These are phyloP conservation scores for Steatornis caripensis DNA, from an alignment of 2,113 vertebrate genomes.

Conservation along the genomic window DNA sequence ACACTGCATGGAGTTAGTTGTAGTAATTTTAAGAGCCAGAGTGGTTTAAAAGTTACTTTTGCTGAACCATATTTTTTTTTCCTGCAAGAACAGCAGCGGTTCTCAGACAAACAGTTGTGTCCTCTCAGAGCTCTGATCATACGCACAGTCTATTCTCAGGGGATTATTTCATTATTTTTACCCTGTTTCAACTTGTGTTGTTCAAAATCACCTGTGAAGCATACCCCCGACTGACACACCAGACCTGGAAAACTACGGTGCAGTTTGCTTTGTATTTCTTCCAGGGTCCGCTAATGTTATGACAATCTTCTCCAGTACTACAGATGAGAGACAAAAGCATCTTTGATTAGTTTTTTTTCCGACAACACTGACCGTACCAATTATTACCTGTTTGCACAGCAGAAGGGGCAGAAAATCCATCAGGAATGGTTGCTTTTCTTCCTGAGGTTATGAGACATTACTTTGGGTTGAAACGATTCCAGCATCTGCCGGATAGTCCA, in stretches of 20 bases:
- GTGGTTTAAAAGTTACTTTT: background rate
- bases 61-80: background rate
- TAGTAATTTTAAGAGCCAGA: background rate
- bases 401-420: background rate
- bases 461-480: background rate
- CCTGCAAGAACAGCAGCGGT: background rate
- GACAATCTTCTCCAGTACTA: background rate
- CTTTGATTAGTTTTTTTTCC: background rate
- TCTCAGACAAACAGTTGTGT: background rate
- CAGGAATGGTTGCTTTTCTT: background rate
- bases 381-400: background rate
- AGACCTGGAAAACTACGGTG: background rate
- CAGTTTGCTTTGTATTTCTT: background rate
- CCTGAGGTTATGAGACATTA: background rate
- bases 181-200: background rate
- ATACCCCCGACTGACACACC: background rate
- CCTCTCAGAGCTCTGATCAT: background rate
- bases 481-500: background rate
- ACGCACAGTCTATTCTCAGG: background rate
- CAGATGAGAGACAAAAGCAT: background rate
- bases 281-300: background rate
- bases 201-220: background rate
- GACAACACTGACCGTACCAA: background rate
- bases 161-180: background rate
- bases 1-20: background rate